These are phyloP conservation scores for Parnassius apollo DNA, from an alignment of 2,888 invertebrate genomes.

Conservation along the genomic window DNA sequence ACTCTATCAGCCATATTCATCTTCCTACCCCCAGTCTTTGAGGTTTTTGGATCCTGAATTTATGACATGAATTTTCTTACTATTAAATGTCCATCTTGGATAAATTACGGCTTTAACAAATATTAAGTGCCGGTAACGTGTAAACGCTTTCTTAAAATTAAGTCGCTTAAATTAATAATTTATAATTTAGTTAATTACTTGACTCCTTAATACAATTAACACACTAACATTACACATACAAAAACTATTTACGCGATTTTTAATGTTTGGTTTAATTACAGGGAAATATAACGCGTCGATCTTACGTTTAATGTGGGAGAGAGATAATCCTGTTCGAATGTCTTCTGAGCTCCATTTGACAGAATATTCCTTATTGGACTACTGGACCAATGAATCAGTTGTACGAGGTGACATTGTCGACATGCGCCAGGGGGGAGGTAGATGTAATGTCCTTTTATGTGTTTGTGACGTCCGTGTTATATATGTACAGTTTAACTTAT, in stretches of 20 bases:
- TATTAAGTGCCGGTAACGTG: too few species aligned
- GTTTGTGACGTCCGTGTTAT: constrained; percentile 39
- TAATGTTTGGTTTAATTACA: constrained; percentile 49
- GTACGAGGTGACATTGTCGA: constrained; percentile 85
- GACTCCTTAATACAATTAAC: not conserved
- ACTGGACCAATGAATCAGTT: constrained; percentile 86
- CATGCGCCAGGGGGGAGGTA: constrained; percentile 87
- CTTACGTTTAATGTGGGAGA: constrained; percentile 88
- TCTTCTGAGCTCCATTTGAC: constrained; percentile 89
- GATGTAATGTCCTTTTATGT: constrained; percentile 63
- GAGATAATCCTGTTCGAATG: constrained; percentile 86
- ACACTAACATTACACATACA: too few species aligned
- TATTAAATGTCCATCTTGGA: too few species aligned
- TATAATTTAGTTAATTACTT: too few species aligned
- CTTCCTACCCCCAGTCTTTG: too few species aligned
- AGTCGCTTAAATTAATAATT: too few species aligned
- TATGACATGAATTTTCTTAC: too few species aligned
- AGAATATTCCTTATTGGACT: constrained; percentile 87
- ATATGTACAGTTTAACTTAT: constrained; percentile 6
- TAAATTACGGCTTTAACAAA: too few species aligned
- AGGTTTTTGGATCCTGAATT: too few species aligned
- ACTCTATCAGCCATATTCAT: too few species aligned
- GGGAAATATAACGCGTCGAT: constrained; percentile 92
- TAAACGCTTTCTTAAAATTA: too few species aligned
- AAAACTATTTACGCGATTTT: too few species aligned